Conservation (phyloP, 2,797 vertebrate genomes). For the Remorina albescens region DNA sequence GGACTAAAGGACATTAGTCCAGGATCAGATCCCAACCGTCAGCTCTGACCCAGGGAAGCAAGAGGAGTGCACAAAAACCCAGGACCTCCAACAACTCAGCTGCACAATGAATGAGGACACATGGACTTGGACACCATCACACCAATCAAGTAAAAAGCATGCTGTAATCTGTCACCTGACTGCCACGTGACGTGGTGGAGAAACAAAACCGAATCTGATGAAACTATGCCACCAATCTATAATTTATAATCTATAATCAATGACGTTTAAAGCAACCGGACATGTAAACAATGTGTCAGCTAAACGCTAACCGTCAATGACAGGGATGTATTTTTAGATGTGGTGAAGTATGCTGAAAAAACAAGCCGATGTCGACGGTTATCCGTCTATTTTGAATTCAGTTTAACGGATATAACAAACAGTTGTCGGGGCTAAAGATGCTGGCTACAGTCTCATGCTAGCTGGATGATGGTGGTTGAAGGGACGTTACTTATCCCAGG, state of each 20-base stretch:
- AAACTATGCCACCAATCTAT: not conserved
- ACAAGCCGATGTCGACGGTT: not conserved
- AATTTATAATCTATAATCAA: no score
- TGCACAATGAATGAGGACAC: conserved; percentile 3
- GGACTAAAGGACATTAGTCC: conserved; percentile 74
- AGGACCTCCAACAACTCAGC: conserved; percentile 32
- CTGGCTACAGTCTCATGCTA: conserved; percentile 39
- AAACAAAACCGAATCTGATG: not conserved
- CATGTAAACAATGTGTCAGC: conserved; percentile 11
- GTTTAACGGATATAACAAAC: conserved; percentile 1
- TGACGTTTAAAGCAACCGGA: not conserved
- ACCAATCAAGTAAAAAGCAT: not conserved
- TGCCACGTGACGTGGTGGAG: not conserved
- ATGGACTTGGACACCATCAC: not conserved
- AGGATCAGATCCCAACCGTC: conserved; percentile 35
- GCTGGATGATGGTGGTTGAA: conserved; percentile 44
- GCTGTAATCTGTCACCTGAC: not conserved
- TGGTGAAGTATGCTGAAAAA: not conserved
- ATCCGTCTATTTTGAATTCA: not conserved
- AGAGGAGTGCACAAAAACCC: conserved; percentile 10
- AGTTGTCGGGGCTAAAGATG: conserved; percentile 1
- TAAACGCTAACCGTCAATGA: not conserved
- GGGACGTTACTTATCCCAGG: no score
- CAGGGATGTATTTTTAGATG: not conserved
- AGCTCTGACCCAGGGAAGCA: conserved; percentile 25